A percentile compares a stretch with the other conserved stretches of the same genome.
These are phyloP conservation scores for Andrena praecox DNA, from an alignment of 2,888 invertebrate species.

Conservation along the genomic window DNA sequence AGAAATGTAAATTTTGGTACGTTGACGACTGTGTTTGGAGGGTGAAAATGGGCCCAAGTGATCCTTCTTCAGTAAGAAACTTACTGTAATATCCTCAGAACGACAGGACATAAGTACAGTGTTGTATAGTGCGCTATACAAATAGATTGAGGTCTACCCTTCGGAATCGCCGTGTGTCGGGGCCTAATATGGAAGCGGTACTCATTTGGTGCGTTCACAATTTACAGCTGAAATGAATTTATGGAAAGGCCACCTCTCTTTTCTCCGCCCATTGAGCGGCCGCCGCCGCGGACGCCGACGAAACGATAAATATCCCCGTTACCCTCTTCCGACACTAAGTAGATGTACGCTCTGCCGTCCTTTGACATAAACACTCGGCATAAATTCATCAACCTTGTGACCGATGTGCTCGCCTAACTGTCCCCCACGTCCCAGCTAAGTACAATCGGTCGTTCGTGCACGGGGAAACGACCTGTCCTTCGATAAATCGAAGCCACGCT, in stretches of 20 bases:
- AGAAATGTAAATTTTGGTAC: too few species aligned
- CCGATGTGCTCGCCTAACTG: slow-evolving; percentile 56
- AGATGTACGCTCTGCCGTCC: slow-evolving; percentile 78
- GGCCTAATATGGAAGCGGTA: slow-evolving; percentile 76
- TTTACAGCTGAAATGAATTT: slow-evolving; percentile 82
- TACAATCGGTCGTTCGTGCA: slow-evolving; percentile 25
- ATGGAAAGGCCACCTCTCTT: slow-evolving; percentile 75
- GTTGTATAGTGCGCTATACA: slow-evolving; percentile 29
- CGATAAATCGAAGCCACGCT: slow-evolving; percentile 37
- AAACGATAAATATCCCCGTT: slow-evolving; percentile 82
- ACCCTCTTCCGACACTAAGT: slow-evolving; percentile 79
- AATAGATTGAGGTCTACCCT: slow-evolving; percentile 69
- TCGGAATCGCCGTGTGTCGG: slow-evolving; percentile 48
- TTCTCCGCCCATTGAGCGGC: slow-evolving; percentile 46
- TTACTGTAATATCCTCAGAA: slow-evolving; percentile 32
- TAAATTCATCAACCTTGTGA: slow-evolving; percentile 79
- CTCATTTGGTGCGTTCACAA: slow-evolving; percentile 78
- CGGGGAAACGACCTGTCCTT: slow-evolving; percentile 33
- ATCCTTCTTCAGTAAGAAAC: background rate
- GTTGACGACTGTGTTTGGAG: too few species aligned
- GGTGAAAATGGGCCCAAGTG: background rate
- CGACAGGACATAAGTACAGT: slow-evolving; percentile 23
- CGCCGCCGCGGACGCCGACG: slow-evolving; percentile 71
- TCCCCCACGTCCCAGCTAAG: slow-evolving; percentile 13
- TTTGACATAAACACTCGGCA: slow-evolving; percentile 80